phyloP scores from a whole-genome alignment of 2,888 invertebrate species.

The Petrophora chlorosata region DNA sequence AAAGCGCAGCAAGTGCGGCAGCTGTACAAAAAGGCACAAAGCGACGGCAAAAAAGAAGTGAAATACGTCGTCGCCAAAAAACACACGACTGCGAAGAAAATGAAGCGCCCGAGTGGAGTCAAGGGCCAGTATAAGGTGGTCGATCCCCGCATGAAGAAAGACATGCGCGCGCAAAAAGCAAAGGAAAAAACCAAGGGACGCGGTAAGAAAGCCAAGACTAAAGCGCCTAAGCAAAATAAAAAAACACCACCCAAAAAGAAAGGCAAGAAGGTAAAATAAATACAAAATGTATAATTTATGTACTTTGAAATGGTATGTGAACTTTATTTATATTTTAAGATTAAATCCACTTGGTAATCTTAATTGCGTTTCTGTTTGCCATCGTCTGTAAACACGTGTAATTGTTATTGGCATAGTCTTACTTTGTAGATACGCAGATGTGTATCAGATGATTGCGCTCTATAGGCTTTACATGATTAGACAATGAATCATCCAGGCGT shows the following conservation, averaged over 20 bases:
- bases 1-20: slow-evolving; percentile 96
- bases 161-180: slow-evolving; percentile 87
- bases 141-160: slow-evolving; percentile 98
- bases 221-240: slow-evolving; percentile 46
- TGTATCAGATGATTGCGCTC: not conserved
- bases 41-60: slow-evolving; percentile 93
- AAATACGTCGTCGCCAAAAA: slow-evolving; percentile 98
- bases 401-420: slow-evolving; percentile 3
- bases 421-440: not conserved
- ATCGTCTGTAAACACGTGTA: slow-evolving; percentile 1
- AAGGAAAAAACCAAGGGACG: slow-evolving; percentile 84
- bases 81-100: slow-evolving; percentile 89
- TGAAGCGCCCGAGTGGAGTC: slow-evolving; percentile 92
- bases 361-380: slow-evolving; percentile 11
- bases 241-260: slow-evolving; percentile 53
- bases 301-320: slow-evolving; percentile 7
- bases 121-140: slow-evolving; percentile 97
- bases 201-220: slow-evolving; percentile 61
- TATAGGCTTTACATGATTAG: slow-evolving; percentile 1
- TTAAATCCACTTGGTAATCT: slow-evolving; percentile 17
- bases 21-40: slow-evolving; percentile 95
- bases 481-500: slow-evolving; percentile 1
- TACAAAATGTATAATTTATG: slow-evolving; percentile 13
- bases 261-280: slow-evolving; percentile 60
- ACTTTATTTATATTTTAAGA: slow-evolving; percentile 14